phyloP scores from a whole-genome alignment of 2,888 invertebrate genomes.

The Drosophila histrio region DNA sequence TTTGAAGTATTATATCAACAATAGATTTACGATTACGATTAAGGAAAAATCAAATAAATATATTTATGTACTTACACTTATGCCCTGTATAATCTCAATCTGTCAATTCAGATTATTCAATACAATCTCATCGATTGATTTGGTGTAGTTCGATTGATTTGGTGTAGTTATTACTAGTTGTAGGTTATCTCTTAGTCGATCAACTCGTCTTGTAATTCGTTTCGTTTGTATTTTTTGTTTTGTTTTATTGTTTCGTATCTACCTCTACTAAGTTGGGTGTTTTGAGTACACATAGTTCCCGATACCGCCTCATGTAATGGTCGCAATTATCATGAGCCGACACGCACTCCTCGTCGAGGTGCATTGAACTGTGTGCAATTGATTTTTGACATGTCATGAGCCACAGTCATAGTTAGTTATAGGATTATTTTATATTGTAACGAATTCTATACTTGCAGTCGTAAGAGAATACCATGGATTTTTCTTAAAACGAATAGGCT shows the following conservation, averaged over 20 bases:
- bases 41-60: no score
- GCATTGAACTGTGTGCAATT: slow-evolving; percentile 70
- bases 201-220: background rate
- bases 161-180: background rate
- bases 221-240: slow-evolving; percentile 24
- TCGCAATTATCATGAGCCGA: slow-evolving; percentile 67
- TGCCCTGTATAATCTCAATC: no score
- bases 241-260: slow-evolving; percentile 14
- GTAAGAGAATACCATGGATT: slow-evolving; percentile 19
- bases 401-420: background rate
- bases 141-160: no score
- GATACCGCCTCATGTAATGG: slow-evolving; percentile 59
- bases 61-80: no score
- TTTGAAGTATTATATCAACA: no score
- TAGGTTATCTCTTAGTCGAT: slow-evolving; percentile 1
- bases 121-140: no score
- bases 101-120: no score
- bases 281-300: slow-evolving; percentile 47
- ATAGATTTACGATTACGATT: no score
- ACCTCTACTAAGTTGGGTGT: slow-evolving; percentile 34
- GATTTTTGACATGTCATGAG: slow-evolving; percentile 61
- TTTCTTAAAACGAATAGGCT: no score
- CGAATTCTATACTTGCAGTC: background rate
- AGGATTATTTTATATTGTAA: slow-evolving; percentile 15
- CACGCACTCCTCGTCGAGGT: slow-evolving; percentile 69